These are phyloP conservation scores for Holotrichia oblita DNA, from an alignment of 1,140 invertebrate species.

Conservation along the genomic window DNA sequence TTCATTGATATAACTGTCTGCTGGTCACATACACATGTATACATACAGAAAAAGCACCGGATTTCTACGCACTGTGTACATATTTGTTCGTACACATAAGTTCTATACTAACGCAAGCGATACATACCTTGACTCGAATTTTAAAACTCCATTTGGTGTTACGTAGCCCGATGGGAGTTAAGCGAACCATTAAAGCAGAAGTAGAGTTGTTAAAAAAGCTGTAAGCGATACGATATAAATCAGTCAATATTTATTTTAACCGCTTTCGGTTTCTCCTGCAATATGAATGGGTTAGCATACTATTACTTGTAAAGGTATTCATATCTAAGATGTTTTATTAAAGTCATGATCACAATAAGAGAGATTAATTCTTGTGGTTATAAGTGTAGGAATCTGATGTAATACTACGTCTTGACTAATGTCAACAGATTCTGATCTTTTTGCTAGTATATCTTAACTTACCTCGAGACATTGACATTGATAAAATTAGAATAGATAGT, in stretches of 20 bases:
- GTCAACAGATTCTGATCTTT: no score
- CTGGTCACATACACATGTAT: slow-evolving; percentile 7
- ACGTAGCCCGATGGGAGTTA: background rate
- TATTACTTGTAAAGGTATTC: no score
- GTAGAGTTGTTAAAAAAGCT: background rate
- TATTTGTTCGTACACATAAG: slow-evolving; percentile 18
- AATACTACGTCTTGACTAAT: no score
- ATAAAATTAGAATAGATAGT: no score
- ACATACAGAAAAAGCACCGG: background rate
- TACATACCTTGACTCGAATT: slow-evolving; percentile 13
- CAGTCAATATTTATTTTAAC: slow-evolving; percentile 19
- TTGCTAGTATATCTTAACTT: no score
- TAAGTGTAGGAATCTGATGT: no score
- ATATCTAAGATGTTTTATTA: no score
- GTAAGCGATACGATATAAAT: background rate
- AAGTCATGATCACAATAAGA: no score
- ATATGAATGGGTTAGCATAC: background rate
- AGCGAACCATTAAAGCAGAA: background rate
- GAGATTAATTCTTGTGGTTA: no score
- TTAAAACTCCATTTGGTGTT: slow-evolving; percentile 3
- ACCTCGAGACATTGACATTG: no score
- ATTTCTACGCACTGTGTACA: slow-evolving; percentile 14
- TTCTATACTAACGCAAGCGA: slow-evolving; percentile 8
- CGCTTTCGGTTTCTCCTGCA: background rate
- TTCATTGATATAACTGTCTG: slow-evolving; percentile 35